Base-by-base conservation (phyloP, 2,888 invertebrate genomes). In the Chaetogeoica ovagalla region DNA sequence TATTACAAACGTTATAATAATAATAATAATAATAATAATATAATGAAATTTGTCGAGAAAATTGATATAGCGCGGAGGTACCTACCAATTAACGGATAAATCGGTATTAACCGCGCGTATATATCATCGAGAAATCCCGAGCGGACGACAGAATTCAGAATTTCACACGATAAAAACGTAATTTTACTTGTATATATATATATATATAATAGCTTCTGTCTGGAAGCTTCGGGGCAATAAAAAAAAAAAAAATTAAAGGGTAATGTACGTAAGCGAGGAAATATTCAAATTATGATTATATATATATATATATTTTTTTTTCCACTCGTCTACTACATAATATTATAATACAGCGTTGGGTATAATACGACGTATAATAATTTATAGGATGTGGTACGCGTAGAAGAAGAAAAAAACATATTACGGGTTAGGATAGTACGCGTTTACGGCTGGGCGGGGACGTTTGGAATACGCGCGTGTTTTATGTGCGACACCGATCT, bases 401-500 rank as follows among this genome's bases (percentile, higher is more conserved):
- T 13, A 1, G 48, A 11, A 55, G 43, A 71, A 43, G n/a, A 70
- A 79, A 55, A 66, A 70, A 63, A 30, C 30, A 30, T 30, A 30
- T 30, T 30, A 30, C 30, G 30, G 30, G 30, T 30, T 30, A 30
- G 4, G 30, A 4, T 2, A 30, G n/a, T n/a, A n/a, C n/a, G n/a
- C n/a, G n/a, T n/a, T n/a, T n/a, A 30, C 30, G 30, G 30, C 2
- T 1, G 30, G 30, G 30, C 1, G 30, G 30, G 30, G 79, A 63
- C 11, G 11, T 71, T 63, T 71, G 55, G 52, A 70, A 79, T 79
- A 79, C 63, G 79, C 63, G 79, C 71, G 65, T 79, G 71, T 71
- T 65, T 79, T 71, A 63, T 71, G 63, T 43, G 57, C 79, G 79
- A 79, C 79, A 79, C 79, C 79, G 79, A 79, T 79, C 79, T 79